Base-by-base conservation (phyloP, 2,113 vertebrate species). In the Aspidoscelis tigris region DNA sequence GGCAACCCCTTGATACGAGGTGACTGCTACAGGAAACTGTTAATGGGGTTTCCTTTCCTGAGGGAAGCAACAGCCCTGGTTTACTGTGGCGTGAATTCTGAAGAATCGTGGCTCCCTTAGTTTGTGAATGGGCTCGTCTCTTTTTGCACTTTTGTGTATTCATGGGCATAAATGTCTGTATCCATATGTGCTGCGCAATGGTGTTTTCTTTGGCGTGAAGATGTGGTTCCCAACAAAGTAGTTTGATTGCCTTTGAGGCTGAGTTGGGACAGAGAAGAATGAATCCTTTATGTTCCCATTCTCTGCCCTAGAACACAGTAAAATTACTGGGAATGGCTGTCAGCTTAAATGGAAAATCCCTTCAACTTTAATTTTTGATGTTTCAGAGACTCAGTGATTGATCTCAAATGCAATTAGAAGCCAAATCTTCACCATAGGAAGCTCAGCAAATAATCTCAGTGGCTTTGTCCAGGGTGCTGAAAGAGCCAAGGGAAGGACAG, bases 351-450 rank as follows among this genome's bases (percentile, higher is more conserved):
- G 6, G 89, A 68, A 90, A 89, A 92, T 91, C 90, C 86, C 86
- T 86, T 90, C 80, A 87, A 89, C 78, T 91, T 93, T 92, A 92
- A 92, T 93, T 93, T 91, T 91, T 87, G 33, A 88, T 4, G 18
- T 71, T 70, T 85, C 2, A 1, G 91, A 90, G 90, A 61, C 58
- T 61, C 58, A 61, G 91, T 87, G 89, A 91, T 72, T 0, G 86
- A 88, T 92, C 92, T 89, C 84, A 89, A 86, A 86, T 81, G 78
- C 89, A 90, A 90, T 94, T 85, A 90, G 86, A 88, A 84, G 65
- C 66, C 82, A 92, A 91, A 92, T 88, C 89, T 90, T 43, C 7
- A 18, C 22, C 14, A 81, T 0, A 69, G 90, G 82, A 72, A 80
- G 61, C 14, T 81, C 3, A 76, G 83, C 79, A 89, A 82, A 92